Evolutionary conservation across 2,113 vertebrate species (phyloP).

Genomic region (Zosterops borbonicus): DNA sequence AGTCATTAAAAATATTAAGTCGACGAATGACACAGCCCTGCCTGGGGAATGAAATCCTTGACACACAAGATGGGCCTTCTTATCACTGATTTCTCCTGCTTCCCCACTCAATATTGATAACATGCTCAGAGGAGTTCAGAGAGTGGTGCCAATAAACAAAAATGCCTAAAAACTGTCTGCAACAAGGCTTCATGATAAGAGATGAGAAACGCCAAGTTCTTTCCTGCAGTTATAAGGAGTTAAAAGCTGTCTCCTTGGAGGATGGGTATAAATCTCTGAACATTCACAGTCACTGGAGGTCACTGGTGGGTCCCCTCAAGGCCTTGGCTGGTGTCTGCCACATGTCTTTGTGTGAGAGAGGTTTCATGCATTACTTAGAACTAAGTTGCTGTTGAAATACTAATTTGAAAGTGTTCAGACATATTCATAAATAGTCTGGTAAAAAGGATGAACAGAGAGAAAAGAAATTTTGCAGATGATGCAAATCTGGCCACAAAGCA

Average conservation of each 20-base stretch:
- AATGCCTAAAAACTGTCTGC: conserved; percentile 6
- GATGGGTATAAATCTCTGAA: not conserved
- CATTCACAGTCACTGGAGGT: not conserved
- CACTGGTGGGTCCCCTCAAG: not conserved
- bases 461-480: conserved; percentile 15
- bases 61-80: not conserved
- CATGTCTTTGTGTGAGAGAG: not conserved
- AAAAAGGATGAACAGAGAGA: not conserved
- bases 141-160: not conserved
- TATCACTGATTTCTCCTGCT: not conserved
- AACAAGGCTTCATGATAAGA: not conserved
- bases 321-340: not conserved
- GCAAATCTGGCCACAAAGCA: not conserved
- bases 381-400: not conserved
- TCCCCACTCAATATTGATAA: not conserved
- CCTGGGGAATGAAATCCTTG: not conserved
- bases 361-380: not conserved
- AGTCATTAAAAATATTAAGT: not conserved
- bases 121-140: not conserved
- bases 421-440: not conserved
- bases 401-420: not conserved
- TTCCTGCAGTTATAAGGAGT: not conserved
- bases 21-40: not conserved
- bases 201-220: not conserved
- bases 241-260: not conserved